Conservation (phyloP, 2,113 vertebrate species). For the Tragelaphus buxtoni region DNA sequence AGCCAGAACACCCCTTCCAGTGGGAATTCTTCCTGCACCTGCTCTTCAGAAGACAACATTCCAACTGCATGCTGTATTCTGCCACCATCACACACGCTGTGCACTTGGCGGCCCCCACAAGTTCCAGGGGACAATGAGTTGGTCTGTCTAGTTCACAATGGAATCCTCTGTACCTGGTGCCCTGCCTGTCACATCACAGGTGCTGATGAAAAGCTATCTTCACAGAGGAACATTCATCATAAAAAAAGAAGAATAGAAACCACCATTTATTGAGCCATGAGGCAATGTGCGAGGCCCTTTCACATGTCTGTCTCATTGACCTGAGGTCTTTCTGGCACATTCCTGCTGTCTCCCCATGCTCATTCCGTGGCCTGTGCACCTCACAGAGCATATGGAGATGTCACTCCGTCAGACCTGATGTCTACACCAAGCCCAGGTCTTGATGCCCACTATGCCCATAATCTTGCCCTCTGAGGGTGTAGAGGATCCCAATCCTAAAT, state of each 20-base stretch:
- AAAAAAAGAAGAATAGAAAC: not conserved
- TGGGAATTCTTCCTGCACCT: accelerated
- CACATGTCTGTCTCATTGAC: not conserved
- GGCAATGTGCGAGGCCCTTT: not conserved
- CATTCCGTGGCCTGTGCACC: not conserved
- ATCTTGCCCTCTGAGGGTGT: not conserved
- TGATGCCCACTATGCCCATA: not conserved
- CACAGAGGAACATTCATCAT: not conserved
- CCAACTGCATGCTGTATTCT: not conserved
- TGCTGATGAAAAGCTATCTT: not conserved
- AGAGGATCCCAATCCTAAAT: not conserved
- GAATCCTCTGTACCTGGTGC: not conserved
- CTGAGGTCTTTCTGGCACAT: not conserved
- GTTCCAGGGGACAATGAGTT: not conserved
- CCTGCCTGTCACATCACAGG: not conserved
- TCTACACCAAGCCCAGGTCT: not conserved
- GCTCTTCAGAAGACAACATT: not conserved
- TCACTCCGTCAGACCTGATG: not conserved
- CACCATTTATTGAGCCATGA: not conserved
- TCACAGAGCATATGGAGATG: accelerated
- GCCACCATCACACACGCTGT: accelerated
- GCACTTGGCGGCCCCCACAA: not conserved
- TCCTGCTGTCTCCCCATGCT: not conserved
- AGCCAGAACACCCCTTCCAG: not conserved
- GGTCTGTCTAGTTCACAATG: not conserved